Conservation (phyloP, 1,140 invertebrate genomes). For the Bactericera cockerelli region DNA sequence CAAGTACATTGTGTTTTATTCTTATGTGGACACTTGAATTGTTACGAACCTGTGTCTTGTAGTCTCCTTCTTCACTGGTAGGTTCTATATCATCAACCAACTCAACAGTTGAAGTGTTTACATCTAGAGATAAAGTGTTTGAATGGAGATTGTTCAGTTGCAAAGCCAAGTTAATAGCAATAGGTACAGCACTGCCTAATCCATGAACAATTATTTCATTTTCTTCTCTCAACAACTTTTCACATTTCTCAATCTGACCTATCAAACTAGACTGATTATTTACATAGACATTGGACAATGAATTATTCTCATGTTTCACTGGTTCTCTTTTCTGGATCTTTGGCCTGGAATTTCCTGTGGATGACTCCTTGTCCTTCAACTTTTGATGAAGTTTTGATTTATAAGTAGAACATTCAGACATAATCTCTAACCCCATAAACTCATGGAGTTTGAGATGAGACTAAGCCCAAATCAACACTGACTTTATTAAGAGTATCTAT, state of each 20-base stretch:
- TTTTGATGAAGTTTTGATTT: neutral
- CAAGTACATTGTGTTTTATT: slow-evolving; percentile 68
- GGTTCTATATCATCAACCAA: slow-evolving; percentile 70
- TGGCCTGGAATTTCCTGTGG: neutral
- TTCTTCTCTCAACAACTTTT: neutral
- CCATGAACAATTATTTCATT: slow-evolving; percentile 62
- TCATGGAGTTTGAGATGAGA: too few species aligned
- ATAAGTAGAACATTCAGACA: slow-evolving; percentile 4
- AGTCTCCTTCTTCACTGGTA: slow-evolving; percentile 55
- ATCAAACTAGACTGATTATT: slow-evolving; percentile 1
- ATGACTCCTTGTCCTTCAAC: neutral
- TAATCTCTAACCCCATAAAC: too few species aligned
- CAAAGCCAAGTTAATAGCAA: slow-evolving; percentile 70
- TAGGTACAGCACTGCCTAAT: slow-evolving; percentile 65
- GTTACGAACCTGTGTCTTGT: slow-evolving; percentile 46
- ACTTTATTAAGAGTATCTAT: too few species aligned
- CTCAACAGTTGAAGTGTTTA: slow-evolving; percentile 68
- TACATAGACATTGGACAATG: neutral
- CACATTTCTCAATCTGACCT: slow-evolving; percentile 6
- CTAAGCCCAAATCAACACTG: too few species aligned
- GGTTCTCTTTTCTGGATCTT: slow-evolving; percentile 1
- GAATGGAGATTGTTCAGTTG: slow-evolving; percentile 52
- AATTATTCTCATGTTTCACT: neutral
- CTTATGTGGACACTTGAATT: slow-evolving; percentile 72
- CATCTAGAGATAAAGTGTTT: slow-evolving; percentile 49